These are phyloP conservation scores for Copidosoma aretas DNA, from an alignment of 2,888 invertebrate genomes.

Conservation along the genomic window DNA sequence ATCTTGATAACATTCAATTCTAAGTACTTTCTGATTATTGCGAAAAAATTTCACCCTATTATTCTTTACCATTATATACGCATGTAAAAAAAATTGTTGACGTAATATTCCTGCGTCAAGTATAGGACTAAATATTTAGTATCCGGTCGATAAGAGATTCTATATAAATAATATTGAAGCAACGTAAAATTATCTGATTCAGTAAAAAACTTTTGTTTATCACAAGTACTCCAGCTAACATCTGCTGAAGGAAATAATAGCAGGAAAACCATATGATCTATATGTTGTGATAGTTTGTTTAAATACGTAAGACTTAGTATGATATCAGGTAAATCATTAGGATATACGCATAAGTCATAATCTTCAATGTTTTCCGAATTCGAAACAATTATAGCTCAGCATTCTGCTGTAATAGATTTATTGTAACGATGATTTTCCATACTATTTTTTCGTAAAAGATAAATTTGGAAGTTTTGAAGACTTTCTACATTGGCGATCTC, in stretches of 20 bases:
- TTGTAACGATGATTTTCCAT: not conserved
- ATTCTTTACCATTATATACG: slow-evolving; percentile 5
- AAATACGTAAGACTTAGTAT: slow-evolving; percentile 2
- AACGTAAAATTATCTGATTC: not conserved
- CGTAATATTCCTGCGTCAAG: slow-evolving; percentile 10
- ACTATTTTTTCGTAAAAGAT: slow-evolving; percentile 4
- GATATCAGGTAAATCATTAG: not conserved
- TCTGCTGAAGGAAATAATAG: slow-evolving; percentile 23
- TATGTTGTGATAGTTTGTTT: slow-evolving; percentile 26
- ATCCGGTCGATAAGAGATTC: slow-evolving; percentile 10
- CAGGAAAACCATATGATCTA: slow-evolving; percentile 30
- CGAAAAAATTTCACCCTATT: slow-evolving; percentile 14
- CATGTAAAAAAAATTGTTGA: slow-evolving; percentile 2
- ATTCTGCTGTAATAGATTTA: too few species aligned
- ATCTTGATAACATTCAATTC: too few species aligned
- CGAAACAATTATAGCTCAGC: slow-evolving; percentile 19
- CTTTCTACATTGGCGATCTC: not conserved
- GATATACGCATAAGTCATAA: slow-evolving; percentile 28
- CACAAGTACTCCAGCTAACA: slow-evolving; percentile 23
- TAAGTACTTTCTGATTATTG: too few species aligned
- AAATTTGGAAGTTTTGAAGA: slow-evolving; percentile 1
- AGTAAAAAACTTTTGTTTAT: not conserved
- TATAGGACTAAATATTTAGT: not conserved
- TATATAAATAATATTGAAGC: slow-evolving; percentile 22
- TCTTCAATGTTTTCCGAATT: slow-evolving; percentile 1